These are phyloP conservation scores for Cheilinus undulatus DNA, from an alignment of 2,113 vertebrate genomes.

Conservation along the genomic window DNA sequence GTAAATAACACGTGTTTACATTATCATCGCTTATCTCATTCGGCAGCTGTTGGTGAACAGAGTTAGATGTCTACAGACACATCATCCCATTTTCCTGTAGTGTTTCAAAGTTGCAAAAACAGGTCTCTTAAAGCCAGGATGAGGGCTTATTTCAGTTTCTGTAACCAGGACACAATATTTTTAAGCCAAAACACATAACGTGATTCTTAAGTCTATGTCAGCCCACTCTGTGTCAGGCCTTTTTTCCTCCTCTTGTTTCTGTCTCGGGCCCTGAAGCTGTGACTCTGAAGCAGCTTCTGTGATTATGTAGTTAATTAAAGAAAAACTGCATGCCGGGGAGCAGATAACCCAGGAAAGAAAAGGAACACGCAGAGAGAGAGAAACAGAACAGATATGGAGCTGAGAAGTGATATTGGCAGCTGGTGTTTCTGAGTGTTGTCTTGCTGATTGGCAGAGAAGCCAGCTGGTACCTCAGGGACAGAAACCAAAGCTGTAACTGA, in stretches of 20 bases:
- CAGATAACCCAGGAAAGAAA: constrained; percentile 45
- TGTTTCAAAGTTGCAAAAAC: too few species aligned
- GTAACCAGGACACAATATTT: too few species aligned
- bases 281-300: constrained; percentile 75
- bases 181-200: too few species aligned
- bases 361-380: constrained; percentile 2
- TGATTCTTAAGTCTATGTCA: too few species aligned
- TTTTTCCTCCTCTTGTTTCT: constrained; percentile 40
- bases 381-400: constrained; percentile 27
- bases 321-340: constrained; percentile 41
- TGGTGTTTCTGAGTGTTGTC: constrained; percentile 25
- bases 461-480: constrained; percentile 23
- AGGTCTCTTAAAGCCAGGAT: too few species aligned
- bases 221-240: neutral
- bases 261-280: constrained; percentile 34
- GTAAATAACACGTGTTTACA: too few species aligned
- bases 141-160: too few species aligned
- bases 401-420: constrained; percentile 42
- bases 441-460: constrained; percentile 49
- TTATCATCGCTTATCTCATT: too few species aligned
- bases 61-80: too few species aligned
- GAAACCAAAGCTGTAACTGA: constrained; percentile 18
- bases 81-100: too few species aligned
- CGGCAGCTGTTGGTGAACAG: too few species aligned
- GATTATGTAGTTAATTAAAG: constrained; percentile 75